Percentiles rank a stretch among this genome's conserved stretches.
These are phyloP conservation scores for Chromis chromis DNA, from an alignment of 2,797 vertebrate species.

Conservation along the genomic window DNA sequence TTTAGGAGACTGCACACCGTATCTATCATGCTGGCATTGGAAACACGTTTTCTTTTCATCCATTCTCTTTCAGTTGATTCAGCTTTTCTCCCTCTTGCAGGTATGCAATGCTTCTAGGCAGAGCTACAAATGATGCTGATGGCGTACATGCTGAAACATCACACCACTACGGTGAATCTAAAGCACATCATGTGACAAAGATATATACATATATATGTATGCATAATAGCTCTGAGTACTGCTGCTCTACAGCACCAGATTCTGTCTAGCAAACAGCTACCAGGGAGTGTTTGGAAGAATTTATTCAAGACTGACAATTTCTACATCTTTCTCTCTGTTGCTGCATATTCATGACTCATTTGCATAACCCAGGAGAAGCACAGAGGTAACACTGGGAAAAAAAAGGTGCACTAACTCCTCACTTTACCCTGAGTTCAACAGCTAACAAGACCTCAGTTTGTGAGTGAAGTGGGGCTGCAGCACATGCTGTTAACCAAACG, in stretches of 20 bases:
- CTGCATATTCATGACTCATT: constrained; percentile 73
- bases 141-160: constrained; percentile 17
- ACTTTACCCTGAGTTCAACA: constrained; percentile 60
- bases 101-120: constrained; percentile 1
- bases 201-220: not conserved
- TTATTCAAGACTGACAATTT: constrained; percentile 61
- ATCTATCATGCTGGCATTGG: not conserved
- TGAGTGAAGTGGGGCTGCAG: constrained; percentile 57
- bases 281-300: constrained; percentile 48
- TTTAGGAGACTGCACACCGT: constrained; percentile 4
- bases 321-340: constrained; percentile 58
- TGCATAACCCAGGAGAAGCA: constrained; percentile 68
- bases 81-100: constrained; percentile 2
- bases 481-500: constrained; percentile 63
- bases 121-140: constrained; percentile 24
- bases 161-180: constrained; percentile 21
- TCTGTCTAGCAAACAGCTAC: constrained; percentile 41
- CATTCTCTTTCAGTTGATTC: constrained; percentile 14
- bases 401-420: constrained; percentile 41
- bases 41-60: constrained; percentile 1
- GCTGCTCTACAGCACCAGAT: constrained; percentile 17
- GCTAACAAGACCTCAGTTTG: constrained; percentile 53
- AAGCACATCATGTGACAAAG: constrained; percentile 10
- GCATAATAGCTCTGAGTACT: constrained; percentile 27
- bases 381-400: constrained; percentile 46